A percentile compares a stretch with the other conserved stretches of the same genome.
These are phyloP conservation scores for Phocides pigmalion DNA, from an alignment of 1,140 invertebrate species.

Conservation along the genomic window DNA sequence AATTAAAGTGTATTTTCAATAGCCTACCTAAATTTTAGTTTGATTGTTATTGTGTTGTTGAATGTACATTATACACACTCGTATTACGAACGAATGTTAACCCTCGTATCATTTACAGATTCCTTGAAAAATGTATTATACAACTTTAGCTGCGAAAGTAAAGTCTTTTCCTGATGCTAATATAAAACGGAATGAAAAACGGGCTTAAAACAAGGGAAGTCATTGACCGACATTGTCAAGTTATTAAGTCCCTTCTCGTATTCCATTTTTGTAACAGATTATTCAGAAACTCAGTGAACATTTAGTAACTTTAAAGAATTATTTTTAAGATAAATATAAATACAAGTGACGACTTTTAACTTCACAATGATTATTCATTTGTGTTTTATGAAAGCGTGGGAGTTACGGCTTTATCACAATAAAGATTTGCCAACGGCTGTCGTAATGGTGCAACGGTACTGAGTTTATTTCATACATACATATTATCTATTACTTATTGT, in stretches of 20 bases:
- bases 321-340: too few species aligned
- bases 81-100: not conserved
- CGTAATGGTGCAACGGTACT: too few species aligned
- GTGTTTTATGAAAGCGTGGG: not conserved
- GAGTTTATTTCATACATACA: too few species aligned
- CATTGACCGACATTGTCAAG: conserved; percentile 12
- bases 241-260: not conserved
- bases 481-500: too few species aligned
- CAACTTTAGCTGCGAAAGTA: not conserved
- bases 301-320: not conserved
- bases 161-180: conserved; percentile 2
- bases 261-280: not conserved
- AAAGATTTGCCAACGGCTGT: too few species aligned
- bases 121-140: conserved; percentile 3
- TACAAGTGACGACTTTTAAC: too few species aligned
- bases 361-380: not conserved
- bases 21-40: too few species aligned
- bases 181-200: not conserved
- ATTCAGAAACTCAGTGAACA: not conserved
- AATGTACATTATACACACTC: too few species aligned
- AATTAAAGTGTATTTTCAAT: too few species aligned
- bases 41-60: too few species aligned
- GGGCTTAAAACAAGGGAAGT: conserved; percentile 9
- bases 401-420: too few species aligned
- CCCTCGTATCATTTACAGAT: not conserved